Evolutionary conservation across 2,888 invertebrate genomes (phyloP).

Genomic region (Polylopha cassiicola): DNA sequence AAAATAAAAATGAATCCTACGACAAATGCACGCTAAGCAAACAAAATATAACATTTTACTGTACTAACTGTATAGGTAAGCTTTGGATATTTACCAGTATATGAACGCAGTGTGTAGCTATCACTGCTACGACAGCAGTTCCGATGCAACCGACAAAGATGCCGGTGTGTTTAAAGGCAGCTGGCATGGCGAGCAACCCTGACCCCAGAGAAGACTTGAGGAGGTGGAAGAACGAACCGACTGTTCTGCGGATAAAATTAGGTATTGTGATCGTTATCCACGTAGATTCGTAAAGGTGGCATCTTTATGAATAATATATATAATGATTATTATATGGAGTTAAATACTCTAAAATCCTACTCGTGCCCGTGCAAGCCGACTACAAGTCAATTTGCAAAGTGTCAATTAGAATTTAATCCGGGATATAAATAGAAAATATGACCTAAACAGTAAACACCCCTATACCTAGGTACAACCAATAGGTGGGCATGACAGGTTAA

Average conservation of each 20-base stretch:
- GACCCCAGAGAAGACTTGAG: conserved; percentile 96
- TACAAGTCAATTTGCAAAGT: too few species aligned
- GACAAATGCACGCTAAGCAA: conserved; percentile 18
- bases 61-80: conserved; percentile 11
- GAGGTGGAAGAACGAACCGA: conserved; percentile 91
- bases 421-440: too few species aligned
- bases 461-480: too few species aligned
- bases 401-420: too few species aligned
- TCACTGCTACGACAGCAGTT: conserved; percentile 86
- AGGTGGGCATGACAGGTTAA: too few species aligned
- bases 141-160: conserved; percentile 86
- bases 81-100: conserved; percentile 82
- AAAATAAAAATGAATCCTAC: too few species aligned
- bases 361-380: too few species aligned
- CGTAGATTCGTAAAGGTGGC: background rate
- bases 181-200: conserved; percentile 93
- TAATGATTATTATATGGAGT: background rate
- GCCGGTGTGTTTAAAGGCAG: conserved; percentile 91
- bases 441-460: too few species aligned
- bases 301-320: background rate
- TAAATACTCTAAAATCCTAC: too few species aligned
- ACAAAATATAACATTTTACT: conserved; percentile 3
- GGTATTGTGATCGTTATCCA: background rate
- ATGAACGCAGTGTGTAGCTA: conserved; percentile 96
- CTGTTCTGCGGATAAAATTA: conserved; percentile 77